Evolutionary conservation across 2,797 vertebrate genomes (phyloP), one percentile per base, ranked within the genome.

Genomic region (Myripristis murdjan): DNA sequence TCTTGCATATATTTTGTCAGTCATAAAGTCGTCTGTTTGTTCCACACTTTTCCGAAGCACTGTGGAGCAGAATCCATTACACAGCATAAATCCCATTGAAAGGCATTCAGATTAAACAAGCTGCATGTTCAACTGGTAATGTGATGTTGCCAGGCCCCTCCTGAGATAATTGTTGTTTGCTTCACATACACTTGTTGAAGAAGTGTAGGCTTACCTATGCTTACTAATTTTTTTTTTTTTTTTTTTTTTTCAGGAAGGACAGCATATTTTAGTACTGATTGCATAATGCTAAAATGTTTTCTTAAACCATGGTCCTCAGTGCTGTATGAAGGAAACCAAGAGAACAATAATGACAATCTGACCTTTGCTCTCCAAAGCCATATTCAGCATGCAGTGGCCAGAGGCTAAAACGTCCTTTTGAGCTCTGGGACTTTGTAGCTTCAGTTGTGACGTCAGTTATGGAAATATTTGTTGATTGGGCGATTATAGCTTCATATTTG

Each of bases 401-500:
- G 23, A 15, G 62, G n/a, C 1, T 15, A 44, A 64, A 59, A 47
- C 51, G 46, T 53, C n/a, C 60, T 44, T 77, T 70, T 78, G 51
- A 79, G 37, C 58, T 66, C 2, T 10, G 22, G 53, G 62, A 54
- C 46, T 89, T 51, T 62, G 24, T 88, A 51, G 76, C 71, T 57
- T 67, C 23, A 55, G 68, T 64, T 77, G 63, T 61, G 67, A 77
- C 77, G 64, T 84, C 79, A 54, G 1, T 86, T 68, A 78, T 89
- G 81, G 87, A 79, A 87, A 68, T 84, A 62, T 85, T 84, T 73
- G 70, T 91, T 88, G 71, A 84, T 93, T 88, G 91, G 85, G 88
- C 84, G 91, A 94, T 95, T 94, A 95, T 87, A 87, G 89, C 85
- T 87, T 72, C 43, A 77, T 76, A 44, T 87, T 76, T 91, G 22